Conservation (phyloP, 1,140 invertebrate species). For the Yoshiicerus persimilis region DNA sequence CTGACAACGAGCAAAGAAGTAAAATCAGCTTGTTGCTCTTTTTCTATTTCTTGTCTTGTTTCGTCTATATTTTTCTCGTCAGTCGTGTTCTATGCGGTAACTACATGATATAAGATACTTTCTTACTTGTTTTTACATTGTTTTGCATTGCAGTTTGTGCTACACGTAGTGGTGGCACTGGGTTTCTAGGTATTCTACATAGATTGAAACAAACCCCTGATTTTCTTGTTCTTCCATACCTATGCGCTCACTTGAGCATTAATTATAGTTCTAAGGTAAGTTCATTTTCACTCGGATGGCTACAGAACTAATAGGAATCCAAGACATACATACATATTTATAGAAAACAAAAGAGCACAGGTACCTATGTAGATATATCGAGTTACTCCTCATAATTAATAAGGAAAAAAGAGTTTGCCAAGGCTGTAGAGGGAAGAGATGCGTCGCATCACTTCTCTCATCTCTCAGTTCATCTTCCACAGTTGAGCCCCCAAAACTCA, state of each 20-base stretch:
- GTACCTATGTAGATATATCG: too few species aligned
- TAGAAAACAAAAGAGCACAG: too few species aligned
- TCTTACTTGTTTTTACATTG: too few species aligned
- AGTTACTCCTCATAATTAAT: background rate
- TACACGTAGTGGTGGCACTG: background rate
- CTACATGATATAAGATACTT: background rate
- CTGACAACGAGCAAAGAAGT: background rate
- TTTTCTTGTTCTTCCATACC: too few species aligned
- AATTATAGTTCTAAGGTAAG: too few species aligned
- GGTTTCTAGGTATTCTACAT: background rate
- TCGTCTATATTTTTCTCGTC: background rate
- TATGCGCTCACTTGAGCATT: background rate
- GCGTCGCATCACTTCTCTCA: background rate
- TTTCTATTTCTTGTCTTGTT: background rate
- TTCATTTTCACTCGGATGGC: too few species aligned
- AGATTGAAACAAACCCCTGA: too few species aligned
- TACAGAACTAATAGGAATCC: too few species aligned
- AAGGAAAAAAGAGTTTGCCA: background rate
- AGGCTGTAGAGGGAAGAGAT: background rate
- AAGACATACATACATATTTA: too few species aligned
- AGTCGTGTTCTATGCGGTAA: background rate
- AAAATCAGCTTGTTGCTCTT: background rate
- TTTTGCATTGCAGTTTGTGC: too few species aligned
- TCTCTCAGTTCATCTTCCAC: background rate
- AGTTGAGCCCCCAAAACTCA: background rate